Percentiles rank a stretch among this genome's conserved stretches.
Conservation (phyloP, 30 jellyfish, hydroid and myxozoan genomes). For the Rhopilema esculentum region DNA sequence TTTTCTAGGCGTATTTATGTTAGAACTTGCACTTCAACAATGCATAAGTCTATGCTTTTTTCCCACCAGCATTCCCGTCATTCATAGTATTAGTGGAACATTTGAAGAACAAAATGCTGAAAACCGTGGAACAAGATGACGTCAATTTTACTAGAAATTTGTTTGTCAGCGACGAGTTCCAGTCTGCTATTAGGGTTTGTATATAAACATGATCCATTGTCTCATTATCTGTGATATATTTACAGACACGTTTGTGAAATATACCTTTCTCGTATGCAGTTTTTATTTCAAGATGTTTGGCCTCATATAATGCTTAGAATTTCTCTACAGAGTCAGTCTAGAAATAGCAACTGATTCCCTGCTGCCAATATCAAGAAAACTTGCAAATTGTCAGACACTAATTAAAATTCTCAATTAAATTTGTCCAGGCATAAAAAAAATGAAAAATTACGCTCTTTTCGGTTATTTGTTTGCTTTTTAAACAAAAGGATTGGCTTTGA, state of each 20-base stretch:
- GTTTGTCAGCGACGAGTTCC: slow-evolving; percentile 79
- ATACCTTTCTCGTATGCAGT: too few relatives aligned
- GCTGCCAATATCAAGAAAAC: too few relatives aligned
- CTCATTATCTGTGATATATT: background rate
- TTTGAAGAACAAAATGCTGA: slow-evolving; percentile 64
- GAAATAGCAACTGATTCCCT: too few relatives aligned
- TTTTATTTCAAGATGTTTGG: too few relatives aligned
- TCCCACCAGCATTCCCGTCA: slow-evolving; percentile 75
- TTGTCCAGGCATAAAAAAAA: background rate
- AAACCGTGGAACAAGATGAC: slow-evolving; percentile 81
- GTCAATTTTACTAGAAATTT: slow-evolving; percentile 52
- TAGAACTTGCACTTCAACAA: too few relatives aligned
- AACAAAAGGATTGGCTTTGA: background rate
- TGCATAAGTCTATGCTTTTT: too few relatives aligned
- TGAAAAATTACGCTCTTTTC: background rate
- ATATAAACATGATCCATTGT: background rate
- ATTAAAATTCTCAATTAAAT: too few relatives aligned
- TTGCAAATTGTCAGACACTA: background rate
- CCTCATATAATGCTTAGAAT: too few relatives aligned
- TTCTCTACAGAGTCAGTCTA: too few relatives aligned
- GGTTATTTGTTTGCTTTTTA: too few relatives aligned
- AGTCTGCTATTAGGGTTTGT: slow-evolving; percentile 83
- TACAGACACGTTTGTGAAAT: background rate
- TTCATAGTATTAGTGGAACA: slow-evolving; percentile 89
- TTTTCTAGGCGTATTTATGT: too few relatives aligned